These are phyloP conservation scores for Prionailurus bengalensis DNA, from an alignment of 2,113 vertebrate genomes.

Conservation along the genomic window DNA sequence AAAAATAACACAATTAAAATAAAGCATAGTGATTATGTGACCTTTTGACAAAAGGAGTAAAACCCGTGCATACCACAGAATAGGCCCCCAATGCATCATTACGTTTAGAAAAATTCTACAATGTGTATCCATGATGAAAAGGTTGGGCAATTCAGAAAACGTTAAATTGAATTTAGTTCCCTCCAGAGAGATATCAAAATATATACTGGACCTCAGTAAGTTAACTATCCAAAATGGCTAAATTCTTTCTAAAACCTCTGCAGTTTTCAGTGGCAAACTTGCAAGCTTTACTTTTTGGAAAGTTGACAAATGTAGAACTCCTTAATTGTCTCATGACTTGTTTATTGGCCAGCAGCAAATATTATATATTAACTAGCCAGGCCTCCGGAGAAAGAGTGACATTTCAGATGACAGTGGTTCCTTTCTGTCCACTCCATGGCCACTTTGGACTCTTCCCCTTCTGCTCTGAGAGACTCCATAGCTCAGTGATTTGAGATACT, in stretches of 20 bases:
- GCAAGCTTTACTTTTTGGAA: neutral
- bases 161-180: neutral
- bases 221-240: neutral
- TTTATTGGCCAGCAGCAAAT: neutral
- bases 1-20: neutral
- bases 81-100: neutral
- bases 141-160: neutral
- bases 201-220: neutral
- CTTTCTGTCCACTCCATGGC: neutral
- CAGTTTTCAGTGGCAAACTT: neutral
- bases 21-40: neutral
- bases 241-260: slow-evolving; percentile 7
- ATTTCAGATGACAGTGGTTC: neutral
- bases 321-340: neutral
- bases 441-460: neutral
- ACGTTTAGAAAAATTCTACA: neutral
- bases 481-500: neutral
- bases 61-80: neutral
- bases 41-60: neutral
- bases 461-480: neutral
- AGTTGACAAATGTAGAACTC: neutral
- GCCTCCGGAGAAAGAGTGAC: neutral
- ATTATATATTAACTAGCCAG: neutral
- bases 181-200: neutral
- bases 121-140: neutral